Percentiles rank a stretch among this genome's conserved stretches.
These are phyloP conservation scores for Fragum whitleyi DNA, from an alignment of 2,888 invertebrate genomes.

Conservation along the genomic window DNA sequence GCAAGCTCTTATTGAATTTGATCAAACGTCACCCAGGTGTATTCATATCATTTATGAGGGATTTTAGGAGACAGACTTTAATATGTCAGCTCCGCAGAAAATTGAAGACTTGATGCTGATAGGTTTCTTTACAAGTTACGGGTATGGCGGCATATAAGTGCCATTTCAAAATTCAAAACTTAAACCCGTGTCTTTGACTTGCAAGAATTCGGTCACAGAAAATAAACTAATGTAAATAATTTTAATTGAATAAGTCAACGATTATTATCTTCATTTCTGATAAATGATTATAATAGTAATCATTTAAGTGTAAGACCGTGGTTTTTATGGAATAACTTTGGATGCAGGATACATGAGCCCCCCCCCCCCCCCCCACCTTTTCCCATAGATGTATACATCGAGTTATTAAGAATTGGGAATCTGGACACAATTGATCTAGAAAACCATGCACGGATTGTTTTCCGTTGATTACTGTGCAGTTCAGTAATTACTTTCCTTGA, in stretches of 20 bases:
- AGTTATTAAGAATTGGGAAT: too few relatives aligned
- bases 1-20: conserved; percentile 61
- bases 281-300: too few relatives aligned
- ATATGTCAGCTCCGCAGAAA: conserved; percentile 20
- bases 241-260: too few relatives aligned
- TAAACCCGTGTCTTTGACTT: not conserved
- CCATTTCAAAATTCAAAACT: not conserved
- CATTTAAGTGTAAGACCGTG: too few relatives aligned
- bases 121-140: not conserved
- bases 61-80: conserved; percentile 29
- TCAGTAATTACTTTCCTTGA: too few relatives aligned
- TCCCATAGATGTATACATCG: too few relatives aligned
- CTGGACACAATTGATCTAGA: too few relatives aligned
- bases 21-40: conserved; percentile 48
- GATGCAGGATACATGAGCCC: not conserved
- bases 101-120: conserved; percentile 24
- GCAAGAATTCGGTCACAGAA: not conserved
- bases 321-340: not conserved
- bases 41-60: conserved; percentile 30
- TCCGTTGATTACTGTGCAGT: too few relatives aligned
- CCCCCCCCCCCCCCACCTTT: too few relatives aligned
- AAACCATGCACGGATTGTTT: too few relatives aligned
- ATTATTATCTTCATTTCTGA: too few relatives aligned
- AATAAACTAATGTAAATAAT: too few relatives aligned
- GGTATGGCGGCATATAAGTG: not conserved